Base-by-base conservation (phyloP, 2,797 vertebrate genomes). In the Falco cherrug region DNA sequence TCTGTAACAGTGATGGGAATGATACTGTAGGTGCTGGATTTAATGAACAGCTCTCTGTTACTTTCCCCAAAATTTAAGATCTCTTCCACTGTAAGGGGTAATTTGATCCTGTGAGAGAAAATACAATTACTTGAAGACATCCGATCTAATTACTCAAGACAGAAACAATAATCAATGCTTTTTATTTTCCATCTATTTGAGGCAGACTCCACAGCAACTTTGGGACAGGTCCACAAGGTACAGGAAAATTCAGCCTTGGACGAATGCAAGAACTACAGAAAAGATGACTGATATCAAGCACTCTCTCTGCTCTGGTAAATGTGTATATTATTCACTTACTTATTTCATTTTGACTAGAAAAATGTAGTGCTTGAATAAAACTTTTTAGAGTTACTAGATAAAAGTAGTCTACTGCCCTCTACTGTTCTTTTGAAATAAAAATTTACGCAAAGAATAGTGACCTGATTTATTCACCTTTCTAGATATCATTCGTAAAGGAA, bases 11-110 rank as follows among this genome's bases (percentile, higher is more conserved):
- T 98, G 83, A 99, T 98, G 59, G 98, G 97, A 96, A 99, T 98
- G 83, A 98, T 83, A 71, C 99, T 99, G 97, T 99, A 99, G 96
- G 99, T 99, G 84, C 99, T 98, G 89, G 99, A 99, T 90, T 99
- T 99, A 97, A 99, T 97, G 54, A 99, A 99, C 80, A 99, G 98
- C 89, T 99, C 99, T 83, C 98, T 98, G 63, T 97, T 98, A 51
- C 98, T 97, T 33, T 99, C 98, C 9, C 99, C 99, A 47, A 99
- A 99, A 93, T 96, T 97, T 76, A 97, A 77, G 54, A 99, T 98
- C 80, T 99, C 99, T 4, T 99, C 98, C 26, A 99, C 97, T 31
- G 98, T 98, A 91, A 99, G 98, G 31, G 98, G 98, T 31, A 99
- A 96, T 53, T 96, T 98, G 88, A 98, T 95, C 97, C 99, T 99